Evolutionary conservation across 2,888 invertebrate species (phyloP).

Genomic region (Aleiodes testaceus): DNA sequence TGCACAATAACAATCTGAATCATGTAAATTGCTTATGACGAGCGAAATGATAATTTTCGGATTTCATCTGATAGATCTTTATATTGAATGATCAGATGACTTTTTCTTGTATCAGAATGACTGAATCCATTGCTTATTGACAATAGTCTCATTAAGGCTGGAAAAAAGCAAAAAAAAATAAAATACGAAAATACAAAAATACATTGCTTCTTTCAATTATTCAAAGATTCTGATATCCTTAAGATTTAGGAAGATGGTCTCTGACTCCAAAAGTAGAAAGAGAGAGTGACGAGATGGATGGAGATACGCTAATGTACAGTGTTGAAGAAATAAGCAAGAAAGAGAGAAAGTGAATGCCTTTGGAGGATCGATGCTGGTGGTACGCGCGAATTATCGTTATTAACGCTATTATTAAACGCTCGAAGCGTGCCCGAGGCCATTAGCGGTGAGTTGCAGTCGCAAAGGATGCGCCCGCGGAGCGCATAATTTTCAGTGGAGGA

Average conservation of each 20-base stretch:
- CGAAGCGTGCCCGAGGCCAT: constrained; percentile 54
- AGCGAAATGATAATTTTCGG: too few species aligned
- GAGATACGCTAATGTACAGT: background rate
- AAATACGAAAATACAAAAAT: too few species aligned
- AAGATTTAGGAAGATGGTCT: background rate
- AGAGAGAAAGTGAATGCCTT: constrained; percentile 4
- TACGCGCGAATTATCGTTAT: constrained; percentile 52
- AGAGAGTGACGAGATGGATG: background rate
- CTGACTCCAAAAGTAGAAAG: background rate
- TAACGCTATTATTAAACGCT: constrained; percentile 57
- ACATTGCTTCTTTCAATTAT: too few species aligned
- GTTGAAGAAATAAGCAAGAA: background rate
- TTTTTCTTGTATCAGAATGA: too few species aligned
- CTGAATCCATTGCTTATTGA: too few species aligned
- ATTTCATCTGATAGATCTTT: too few species aligned
- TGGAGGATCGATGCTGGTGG: constrained; percentile 36
- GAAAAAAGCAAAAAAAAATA: too few species aligned
- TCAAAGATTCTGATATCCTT: constrained; percentile 7
- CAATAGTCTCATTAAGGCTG: too few species aligned
- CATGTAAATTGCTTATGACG: too few species aligned
- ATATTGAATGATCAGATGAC: too few species aligned
- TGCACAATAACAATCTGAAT: too few species aligned
- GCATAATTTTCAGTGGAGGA: constrained; percentile 53
- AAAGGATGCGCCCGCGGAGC: constrained; percentile 51
- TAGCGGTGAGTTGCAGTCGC: constrained; percentile 52